Conservation (phyloP, 2,888 invertebrate species). For the Rhodophaea formosa region DNA sequence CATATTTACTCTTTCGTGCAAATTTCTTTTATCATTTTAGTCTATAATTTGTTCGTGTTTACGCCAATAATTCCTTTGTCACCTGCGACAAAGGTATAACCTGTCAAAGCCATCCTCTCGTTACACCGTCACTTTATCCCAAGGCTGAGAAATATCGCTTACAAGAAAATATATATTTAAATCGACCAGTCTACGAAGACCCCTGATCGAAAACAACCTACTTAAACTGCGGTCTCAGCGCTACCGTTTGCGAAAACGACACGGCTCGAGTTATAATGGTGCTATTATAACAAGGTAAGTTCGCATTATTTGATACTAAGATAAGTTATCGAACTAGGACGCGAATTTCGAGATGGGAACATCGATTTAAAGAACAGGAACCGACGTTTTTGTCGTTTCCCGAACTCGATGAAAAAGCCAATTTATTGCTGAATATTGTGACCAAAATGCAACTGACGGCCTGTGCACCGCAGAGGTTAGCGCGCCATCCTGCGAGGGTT, state of each 20-base stretch:
- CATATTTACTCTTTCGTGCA: too few relatives aligned
- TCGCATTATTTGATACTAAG: constrained; percentile 39
- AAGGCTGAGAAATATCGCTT: constrained; percentile 60
- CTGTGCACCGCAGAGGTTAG: too few relatives aligned
- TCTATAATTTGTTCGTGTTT: constrained; percentile 21
- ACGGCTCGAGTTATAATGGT: constrained; percentile 40
- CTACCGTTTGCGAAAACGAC: constrained; percentile 14
- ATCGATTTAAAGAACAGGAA: background rate
- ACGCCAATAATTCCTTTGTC: constrained; percentile 46
- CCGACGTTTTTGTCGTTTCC: background rate
- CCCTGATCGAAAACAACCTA: constrained; percentile 30
- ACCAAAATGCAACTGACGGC: too few relatives aligned
- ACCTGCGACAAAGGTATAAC: constrained; percentile 56
- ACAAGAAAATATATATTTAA: constrained; percentile 57
- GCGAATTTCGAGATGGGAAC: constrained; percentile 2
- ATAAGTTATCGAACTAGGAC: constrained; percentile 32
- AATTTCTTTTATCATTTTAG: background rate
- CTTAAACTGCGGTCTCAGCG: background rate
- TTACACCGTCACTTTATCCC: constrained; percentile 55
- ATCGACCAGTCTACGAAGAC: constrained; percentile 42
- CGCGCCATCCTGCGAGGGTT: too few relatives aligned
- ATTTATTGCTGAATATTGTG: too few relatives aligned
- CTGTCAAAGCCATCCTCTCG: constrained; percentile 65
- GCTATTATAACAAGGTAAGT: constrained; percentile 52
- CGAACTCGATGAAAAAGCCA: too few relatives aligned